Evolutionary conservation across 2,888 invertebrate species (phyloP), one percentile per base, ranked within the genome.

Genomic region (Neelides folsomi): DNA sequence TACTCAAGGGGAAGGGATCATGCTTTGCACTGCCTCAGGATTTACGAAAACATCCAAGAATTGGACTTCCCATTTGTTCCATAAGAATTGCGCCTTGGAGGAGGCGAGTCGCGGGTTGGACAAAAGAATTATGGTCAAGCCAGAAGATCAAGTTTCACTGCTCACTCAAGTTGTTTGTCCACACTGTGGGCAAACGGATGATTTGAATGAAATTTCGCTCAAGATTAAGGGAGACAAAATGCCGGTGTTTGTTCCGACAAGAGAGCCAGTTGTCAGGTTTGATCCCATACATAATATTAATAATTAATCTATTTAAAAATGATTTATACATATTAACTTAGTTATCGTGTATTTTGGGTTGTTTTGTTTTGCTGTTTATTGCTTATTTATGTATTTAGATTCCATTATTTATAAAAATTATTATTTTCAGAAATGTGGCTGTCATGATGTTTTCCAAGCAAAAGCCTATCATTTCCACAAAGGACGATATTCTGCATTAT

Each of bases 31-130:
- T 1, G 47, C 20, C 19, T 13, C 20, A 5, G 41, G 36, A 3
- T 35, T 36, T 10, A 15, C 8, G 8, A 13, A 35, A 9, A 20
- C 15, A 36, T 7, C 35, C 15, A 42, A 47, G 15, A 42, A 47
- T n/a, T 47, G 47, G 47, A 52, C 52, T 1, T 52, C 52, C 1
- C 52, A 52, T 48, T 47, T 52, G 18, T 52, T 52, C 27, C 52
- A 52, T 43, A 41, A 47, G 27, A 42, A 2, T 2, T 52, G 52
- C 13, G 47, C 38, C 5, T n/a, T 45, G 45, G 45, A 45, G n/a
- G 27, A 19, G 20, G 34, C 45, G 2, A 45, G 45, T 45, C 43
- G 27, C 27, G 27, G 27, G 27, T 27, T 27, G 27, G 27, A 27
- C 27, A 27, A 27, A 7, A 3, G 27, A 27, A 7, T 27, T 7